Conservation (phyloP, 1,140 invertebrate genomes). For the Drosophila sturtevanti region DNA sequence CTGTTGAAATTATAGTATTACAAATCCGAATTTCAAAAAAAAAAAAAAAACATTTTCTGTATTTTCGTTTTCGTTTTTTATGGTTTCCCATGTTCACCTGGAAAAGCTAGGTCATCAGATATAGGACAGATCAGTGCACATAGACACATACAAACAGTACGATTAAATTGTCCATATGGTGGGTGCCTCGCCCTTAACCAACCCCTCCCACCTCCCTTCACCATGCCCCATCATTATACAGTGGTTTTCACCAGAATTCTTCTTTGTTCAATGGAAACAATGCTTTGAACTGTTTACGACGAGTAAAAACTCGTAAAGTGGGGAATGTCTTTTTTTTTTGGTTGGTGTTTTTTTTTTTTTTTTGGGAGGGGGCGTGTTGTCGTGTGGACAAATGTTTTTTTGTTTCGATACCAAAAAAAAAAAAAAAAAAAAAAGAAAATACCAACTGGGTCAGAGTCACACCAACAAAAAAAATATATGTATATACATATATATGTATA, state of each 20-base stretch:
- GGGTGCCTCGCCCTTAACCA: slow-evolving; percentile 11
- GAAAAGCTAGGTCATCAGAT: slow-evolving; percentile 9
- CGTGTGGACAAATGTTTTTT: slow-evolving; percentile 63
- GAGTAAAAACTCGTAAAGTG: slow-evolving; percentile 39
- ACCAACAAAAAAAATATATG: slow-evolving; percentile 15
- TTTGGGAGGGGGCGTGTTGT: slow-evolving; percentile 34
- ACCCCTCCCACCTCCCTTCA: background rate
- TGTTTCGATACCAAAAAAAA: slow-evolving; percentile 27
- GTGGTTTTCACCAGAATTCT: slow-evolving; percentile 48
- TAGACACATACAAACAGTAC: background rate
- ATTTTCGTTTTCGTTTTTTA: background rate
- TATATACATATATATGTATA: no score
- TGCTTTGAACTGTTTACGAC: slow-evolving; percentile 55
- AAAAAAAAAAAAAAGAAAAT: slow-evolving; percentile 15
- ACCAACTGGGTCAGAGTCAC: slow-evolving; percentile 33
- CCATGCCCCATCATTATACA: slow-evolving; percentile 4
- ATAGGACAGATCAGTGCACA: slow-evolving; percentile 24
- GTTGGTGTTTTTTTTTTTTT: slow-evolving; percentile 13
- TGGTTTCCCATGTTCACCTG: background rate
- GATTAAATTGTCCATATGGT: slow-evolving; percentile 1
- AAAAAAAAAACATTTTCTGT: background rate
- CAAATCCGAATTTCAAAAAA: background rate
- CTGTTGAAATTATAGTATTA: background rate
- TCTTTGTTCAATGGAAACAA: slow-evolving; percentile 62
- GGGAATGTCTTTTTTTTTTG: slow-evolving; percentile 13